Percentiles rank a stretch among this genome's conserved stretches.
These are phyloP conservation scores for Agrypnia vestita DNA, from an alignment of 1,140 invertebrate genomes.

Conservation along the genomic window DNA sequence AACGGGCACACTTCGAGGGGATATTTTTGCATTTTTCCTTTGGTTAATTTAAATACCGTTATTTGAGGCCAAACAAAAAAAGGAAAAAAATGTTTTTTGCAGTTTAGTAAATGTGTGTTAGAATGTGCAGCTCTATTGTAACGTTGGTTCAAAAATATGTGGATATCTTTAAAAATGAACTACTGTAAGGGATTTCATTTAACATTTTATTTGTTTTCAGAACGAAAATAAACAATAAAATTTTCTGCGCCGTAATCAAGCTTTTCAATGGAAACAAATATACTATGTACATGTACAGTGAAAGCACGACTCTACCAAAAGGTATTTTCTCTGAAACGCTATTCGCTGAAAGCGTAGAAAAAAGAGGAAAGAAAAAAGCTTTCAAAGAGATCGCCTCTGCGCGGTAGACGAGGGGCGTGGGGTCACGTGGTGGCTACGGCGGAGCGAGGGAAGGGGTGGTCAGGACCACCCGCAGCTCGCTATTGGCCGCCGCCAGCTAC, in stretches of 20 bases:
- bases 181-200: not conserved
- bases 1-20: not conserved
- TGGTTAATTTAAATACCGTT: too few relatives aligned
- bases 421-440: conserved; percentile 40
- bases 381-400: conserved; percentile 49
- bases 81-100: too few relatives aligned
- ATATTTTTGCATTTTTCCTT: conserved; percentile 2
- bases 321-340: conserved; percentile 46
- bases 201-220: too few relatives aligned
- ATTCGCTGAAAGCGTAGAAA: conserved; percentile 55
- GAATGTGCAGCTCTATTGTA: too few relatives aligned
- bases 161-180: not conserved
- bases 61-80: too few relatives aligned
- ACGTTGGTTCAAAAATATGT: too few relatives aligned
- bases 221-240: not conserved
- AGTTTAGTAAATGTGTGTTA: too few relatives aligned
- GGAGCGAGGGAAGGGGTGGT: conserved; percentile 38
- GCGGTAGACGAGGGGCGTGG: conserved; percentile 37
- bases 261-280: conserved; percentile 9
- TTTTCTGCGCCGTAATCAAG: not conserved
- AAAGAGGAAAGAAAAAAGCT: conserved; percentile 51
- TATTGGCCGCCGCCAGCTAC: conserved; percentile 47
- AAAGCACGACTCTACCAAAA: conserved; percentile 9
- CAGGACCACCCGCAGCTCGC: conserved; percentile 33
- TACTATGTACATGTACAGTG: not conserved